Conservation (phyloP, 2,888 invertebrate species). For the Sminthurides aquaticus region DNA sequence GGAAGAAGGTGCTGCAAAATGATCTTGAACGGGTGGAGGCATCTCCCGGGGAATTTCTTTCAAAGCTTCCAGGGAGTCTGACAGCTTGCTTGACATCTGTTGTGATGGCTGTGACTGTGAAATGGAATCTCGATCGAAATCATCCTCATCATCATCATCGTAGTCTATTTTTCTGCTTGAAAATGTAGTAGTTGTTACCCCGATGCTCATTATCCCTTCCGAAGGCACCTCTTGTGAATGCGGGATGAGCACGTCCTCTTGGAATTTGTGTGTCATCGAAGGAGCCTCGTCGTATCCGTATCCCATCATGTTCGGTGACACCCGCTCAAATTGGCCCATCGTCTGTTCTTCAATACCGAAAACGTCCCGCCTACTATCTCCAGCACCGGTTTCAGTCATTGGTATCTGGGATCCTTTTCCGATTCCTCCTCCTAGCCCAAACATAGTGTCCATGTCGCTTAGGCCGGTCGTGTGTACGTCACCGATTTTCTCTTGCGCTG, state of each 20-base stretch:
- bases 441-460: neutral
- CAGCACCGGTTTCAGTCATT: conserved; percentile 4
- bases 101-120: conserved; percentile 26
- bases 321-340: conserved; percentile 27
- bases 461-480: neutral
- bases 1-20: conserved; percentile 12
- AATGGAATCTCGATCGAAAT: conserved; percentile 26
- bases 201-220: neutral
- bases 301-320: conserved; percentile 30
- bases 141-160: conserved; percentile 32
- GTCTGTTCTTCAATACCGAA: conserved; percentile 18
- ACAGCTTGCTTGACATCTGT: conserved; percentile 35
- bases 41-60: conserved; percentile 28
- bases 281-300: conserved; percentile 21
- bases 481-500: neutral
- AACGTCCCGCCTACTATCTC: conserved; percentile 4
- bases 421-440: neutral
- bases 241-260: neutral
- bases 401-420: too few species aligned
- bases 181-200: neutral
- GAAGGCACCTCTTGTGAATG: conserved; percentile 20
- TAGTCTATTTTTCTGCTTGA: neutral
- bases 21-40: conserved; percentile 24
- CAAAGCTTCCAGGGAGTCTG: conserved; percentile 37
- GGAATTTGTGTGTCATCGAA: neutral